Percentiles rank a stretch among this genome's conserved stretches.
These are phyloP conservation scores for Tolmerus cingulatus DNA, from an alignment of 2,888 invertebrate species.

Conservation along the genomic window DNA sequence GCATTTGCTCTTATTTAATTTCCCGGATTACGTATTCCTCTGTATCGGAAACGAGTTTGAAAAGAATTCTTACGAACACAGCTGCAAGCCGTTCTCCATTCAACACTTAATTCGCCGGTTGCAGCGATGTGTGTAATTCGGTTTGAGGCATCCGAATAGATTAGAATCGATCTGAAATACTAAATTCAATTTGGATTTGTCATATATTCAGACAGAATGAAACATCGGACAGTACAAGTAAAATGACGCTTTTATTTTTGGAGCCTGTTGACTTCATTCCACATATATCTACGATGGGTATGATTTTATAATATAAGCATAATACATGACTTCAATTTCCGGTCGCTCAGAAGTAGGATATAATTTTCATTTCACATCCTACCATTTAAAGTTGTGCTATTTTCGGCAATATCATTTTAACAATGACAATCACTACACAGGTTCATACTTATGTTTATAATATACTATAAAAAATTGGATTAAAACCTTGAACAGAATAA, in stretches of 20 bases:
- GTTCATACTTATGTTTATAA: too few species aligned
- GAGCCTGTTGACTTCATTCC: background rate
- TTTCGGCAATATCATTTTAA: background rate
- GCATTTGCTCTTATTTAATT: background rate
- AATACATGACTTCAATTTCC: background rate
- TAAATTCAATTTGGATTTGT: background rate
- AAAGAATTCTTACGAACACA: background rate
- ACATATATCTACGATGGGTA: background rate
- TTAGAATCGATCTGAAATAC: background rate
- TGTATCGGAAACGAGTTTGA: background rate
- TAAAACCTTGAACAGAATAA: too few species aligned
- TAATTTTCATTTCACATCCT: background rate
- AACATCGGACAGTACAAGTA: background rate
- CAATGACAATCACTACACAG: background rate
- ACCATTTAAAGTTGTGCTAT: background rate
- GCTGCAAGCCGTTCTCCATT: background rate
- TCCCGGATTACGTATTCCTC: background rate
- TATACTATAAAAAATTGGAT: too few species aligned
- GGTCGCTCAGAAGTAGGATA: background rate
- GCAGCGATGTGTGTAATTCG: background rate
- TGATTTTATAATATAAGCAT: background rate
- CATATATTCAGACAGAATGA: background rate
- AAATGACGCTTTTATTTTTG: background rate
- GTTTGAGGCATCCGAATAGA: background rate
- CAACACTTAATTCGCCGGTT: background rate